Evolutionary conservation across 2,888 invertebrate genomes (phyloP).

Genomic region (Frankliniella intonsa): DNA sequence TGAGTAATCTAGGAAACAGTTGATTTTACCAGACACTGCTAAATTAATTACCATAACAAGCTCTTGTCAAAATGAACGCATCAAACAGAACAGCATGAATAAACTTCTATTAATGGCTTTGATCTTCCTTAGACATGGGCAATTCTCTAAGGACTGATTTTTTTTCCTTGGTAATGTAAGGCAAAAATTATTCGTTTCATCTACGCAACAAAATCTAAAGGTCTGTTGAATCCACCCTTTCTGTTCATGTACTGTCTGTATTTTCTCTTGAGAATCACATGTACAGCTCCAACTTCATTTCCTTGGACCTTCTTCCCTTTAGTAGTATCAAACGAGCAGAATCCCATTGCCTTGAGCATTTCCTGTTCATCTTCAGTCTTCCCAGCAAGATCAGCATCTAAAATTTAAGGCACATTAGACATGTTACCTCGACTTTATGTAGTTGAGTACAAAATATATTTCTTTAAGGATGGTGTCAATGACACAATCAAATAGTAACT

Average conservation of each 20-base stretch:
- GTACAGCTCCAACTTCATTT: slow-evolving; percentile 91
- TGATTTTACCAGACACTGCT: too few relatives aligned
- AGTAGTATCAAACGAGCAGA: slow-evolving; percentile 91
- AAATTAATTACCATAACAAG: too few relatives aligned
- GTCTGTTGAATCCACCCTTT: slow-evolving; percentile 97
- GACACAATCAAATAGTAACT: slow-evolving; percentile 24
- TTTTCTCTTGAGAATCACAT: slow-evolving; percentile 91
- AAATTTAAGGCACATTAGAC: slow-evolving; percentile 39
- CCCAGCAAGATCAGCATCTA: slow-evolving; percentile 82
- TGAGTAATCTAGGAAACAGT: too few relatives aligned
- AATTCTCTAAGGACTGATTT: too few relatives aligned
- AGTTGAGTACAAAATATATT: slow-evolving; percentile 34
- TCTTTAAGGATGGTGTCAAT: slow-evolving; percentile 31
- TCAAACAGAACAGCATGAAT: too few relatives aligned
- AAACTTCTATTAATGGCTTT: too few relatives aligned
- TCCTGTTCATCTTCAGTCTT: slow-evolving; percentile 87
- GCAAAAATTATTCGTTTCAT: background rate
- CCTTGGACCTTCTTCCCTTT: slow-evolving; percentile 94
- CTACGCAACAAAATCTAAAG: slow-evolving; percentile 92
- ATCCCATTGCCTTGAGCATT: slow-evolving; percentile 96
- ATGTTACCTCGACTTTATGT: background rate
- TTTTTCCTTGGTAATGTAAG: too few relatives aligned
- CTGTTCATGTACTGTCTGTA: slow-evolving; percentile 99
- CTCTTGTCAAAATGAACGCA: too few relatives aligned
- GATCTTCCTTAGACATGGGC: too few relatives aligned